Base-by-base conservation (phyloP, 2,797 vertebrate genomes). In the Telmatherina bonti region DNA sequence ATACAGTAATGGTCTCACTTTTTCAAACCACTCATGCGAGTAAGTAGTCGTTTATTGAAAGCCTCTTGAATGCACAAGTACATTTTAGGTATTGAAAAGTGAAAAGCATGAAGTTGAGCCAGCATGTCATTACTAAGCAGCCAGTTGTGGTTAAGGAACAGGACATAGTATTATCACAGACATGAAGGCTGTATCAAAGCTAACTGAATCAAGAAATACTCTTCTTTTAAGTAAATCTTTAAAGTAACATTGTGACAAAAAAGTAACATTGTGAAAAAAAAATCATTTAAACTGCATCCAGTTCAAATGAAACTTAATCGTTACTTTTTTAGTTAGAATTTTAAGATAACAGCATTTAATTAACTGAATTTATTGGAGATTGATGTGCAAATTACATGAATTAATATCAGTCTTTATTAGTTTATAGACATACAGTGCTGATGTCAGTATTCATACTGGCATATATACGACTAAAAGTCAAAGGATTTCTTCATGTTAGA, bases 1-100 rank as follows among this genome's bases (percentile, higher is more conserved):
- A 81, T 79, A 75, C 86, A 78, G 78, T 86, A 85, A 92, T 78
- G 77, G 86, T 68, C 90, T 92, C 88, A 82, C 85, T 83, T 90
- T 75, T 92, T 78, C 70, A 81, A 88, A 70, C 86, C 82, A 71
- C 80, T 93, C 90, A 84, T 79, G 92, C 85, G 65, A 70, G 63
- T 90, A 90, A 91, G 84, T 80, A 74, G 64, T 85, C 78, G 87
- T 89, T 88, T 78, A 85, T 82, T 86, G 83, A 82, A 7, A 35
- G 79, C 82, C 82, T 88, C 82, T 76, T 76, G 74, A 85, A 81
- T 87, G 79, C 81, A 16, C 64, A 65, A 74, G 76, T 70, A 79
- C 77, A 75, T 77, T 90, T 90, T 85, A 51, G 82, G 76, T 86
- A 85, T 88, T 86, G 90, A 91, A 91, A 90, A 82, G 61, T 72